Percentiles rank a stretch among this genome's conserved stretches.
These are phyloP conservation scores for Campylomormyrus tamandua DNA, from an alignment of 2,113 vertebrate species.

Conservation along the genomic window DNA sequence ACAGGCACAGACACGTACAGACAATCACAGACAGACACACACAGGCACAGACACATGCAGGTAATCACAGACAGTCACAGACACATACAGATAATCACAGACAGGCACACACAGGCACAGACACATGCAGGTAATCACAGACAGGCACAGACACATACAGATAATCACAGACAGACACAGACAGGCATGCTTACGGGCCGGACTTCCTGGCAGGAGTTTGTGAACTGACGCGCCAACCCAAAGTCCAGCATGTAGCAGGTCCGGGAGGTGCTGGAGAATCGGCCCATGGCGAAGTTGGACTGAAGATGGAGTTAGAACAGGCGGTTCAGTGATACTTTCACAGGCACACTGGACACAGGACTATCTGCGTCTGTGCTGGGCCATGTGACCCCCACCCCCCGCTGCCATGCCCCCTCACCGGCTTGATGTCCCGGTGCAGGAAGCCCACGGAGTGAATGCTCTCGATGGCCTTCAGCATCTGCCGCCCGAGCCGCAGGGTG, in stretches of 20 bases:
- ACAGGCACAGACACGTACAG: background rate
- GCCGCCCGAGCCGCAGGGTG: conserved; percentile 81
- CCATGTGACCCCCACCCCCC: background rate
- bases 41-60: too few species aligned
- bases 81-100: background rate
- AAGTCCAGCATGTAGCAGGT: conserved; percentile 99
- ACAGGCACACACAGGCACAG: background rate
- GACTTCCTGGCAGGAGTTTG: conserved; percentile 93
- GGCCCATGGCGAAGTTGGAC: conserved; percentile 98
- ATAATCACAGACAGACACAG: background rate
- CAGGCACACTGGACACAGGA: background rate
- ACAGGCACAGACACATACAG: background rate
- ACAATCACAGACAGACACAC: background rate
- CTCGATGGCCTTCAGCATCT: conserved; percentile 92
- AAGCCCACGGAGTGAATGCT: conserved; percentile 97
- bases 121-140: background rate
- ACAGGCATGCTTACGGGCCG: conserved; percentile 77
- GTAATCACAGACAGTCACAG: too few species aligned
- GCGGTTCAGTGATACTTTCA: background rate
- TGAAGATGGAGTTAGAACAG: conserved; percentile 38
- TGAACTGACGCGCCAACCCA: conserved; percentile 94
- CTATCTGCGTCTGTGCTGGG: background rate
- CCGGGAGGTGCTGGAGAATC: conserved; percentile 86
- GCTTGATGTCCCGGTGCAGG: conserved; percentile 95
- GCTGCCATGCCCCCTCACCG: conserved; percentile 60